Evolutionary conservation across 1,140 invertebrate genomes (phyloP).

Genomic region (Ips typographus): DNA sequence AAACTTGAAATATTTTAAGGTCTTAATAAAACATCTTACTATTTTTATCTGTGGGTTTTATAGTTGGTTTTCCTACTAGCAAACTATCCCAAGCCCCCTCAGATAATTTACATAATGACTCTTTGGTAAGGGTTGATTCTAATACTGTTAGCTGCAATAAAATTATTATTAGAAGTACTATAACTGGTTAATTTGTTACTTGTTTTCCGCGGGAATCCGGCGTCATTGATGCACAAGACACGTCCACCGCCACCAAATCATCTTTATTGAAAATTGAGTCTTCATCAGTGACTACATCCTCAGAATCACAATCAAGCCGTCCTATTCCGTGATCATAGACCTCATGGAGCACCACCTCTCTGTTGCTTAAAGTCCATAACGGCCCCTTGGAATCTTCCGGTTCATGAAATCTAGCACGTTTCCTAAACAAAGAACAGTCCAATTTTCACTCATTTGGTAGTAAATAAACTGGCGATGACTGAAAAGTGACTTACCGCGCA

Average conservation of each 20-base stretch:
- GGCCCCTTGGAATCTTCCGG: conserved; percentile 22
- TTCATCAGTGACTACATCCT: conserved; percentile 35
- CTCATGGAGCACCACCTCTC: conserved; percentile 41
- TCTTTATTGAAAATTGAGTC: conserved; percentile 41
- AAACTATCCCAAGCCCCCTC: conserved; percentile 36
- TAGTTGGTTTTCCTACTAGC: conserved; percentile 32
- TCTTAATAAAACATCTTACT: no score
- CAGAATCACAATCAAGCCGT: conserved; percentile 41
- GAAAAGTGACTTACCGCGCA: conserved; percentile 39
- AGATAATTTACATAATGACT: conserved; percentile 38
- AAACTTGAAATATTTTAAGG: neutral
- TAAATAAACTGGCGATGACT: no score
- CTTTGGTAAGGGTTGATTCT: conserved; percentile 43
- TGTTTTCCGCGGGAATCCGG: conserved; percentile 40
- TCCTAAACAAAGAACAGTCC: conserved; percentile 27
- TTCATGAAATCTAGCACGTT: conserved; percentile 42
- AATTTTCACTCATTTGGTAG: neutral
- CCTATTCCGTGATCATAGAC: conserved; percentile 43
- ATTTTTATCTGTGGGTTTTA: conserved; percentile 35
- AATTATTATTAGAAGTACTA: no score
- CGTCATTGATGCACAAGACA: conserved; percentile 42
- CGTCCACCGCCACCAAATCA: conserved; percentile 34
- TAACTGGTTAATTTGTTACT: conserved; percentile 29
- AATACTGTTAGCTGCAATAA: conserved; percentile 41
- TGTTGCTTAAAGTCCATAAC: conserved; percentile 42